Conservation (phyloP, 35 echinoderm and acorn worm genomes). For the Anneissia japonica region DNA sequence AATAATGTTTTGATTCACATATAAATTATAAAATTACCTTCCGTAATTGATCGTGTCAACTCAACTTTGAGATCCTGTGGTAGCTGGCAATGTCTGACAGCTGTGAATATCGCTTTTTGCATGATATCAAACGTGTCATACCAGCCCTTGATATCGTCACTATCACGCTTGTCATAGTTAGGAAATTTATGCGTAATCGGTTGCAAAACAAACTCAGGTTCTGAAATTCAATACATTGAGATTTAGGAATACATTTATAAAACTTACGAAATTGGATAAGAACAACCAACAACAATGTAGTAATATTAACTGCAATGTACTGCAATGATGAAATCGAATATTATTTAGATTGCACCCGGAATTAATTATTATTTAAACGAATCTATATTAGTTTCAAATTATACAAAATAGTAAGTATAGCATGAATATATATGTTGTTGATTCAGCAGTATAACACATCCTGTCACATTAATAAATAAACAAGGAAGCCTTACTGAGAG, state of each 20-base stretch:
- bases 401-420: no score
- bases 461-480: background rate
- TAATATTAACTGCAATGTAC: no score
- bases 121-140: slow-evolving; percentile 33
- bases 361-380: no score
- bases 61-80: slow-evolving; percentile 28
- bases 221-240: background rate
- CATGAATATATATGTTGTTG: no score
- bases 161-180: slow-evolving; percentile 16
- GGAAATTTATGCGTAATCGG: slow-evolving; percentile 27
- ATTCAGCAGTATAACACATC: no score
- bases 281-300: no score
- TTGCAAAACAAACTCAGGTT: slow-evolving; percentile 44
- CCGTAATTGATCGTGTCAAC: slow-evolving; percentile 76
- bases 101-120: slow-evolving; percentile 40
- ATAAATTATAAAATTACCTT: slow-evolving; percentile 37
- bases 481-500: slow-evolving; percentile 24
- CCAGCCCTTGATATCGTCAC: slow-evolving; percentile 37
- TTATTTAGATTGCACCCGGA: no score
- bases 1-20: no score
- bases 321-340: no score
- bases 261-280: no score
- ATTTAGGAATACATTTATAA: no score
- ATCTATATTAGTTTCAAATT: no score
- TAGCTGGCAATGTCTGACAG: slow-evolving; percentile 23